These are phyloP conservation scores for Sinopyrophorus schimmeli DNA, from an alignment of 2,888 invertebrate genomes.

Conservation along the genomic window DNA sequence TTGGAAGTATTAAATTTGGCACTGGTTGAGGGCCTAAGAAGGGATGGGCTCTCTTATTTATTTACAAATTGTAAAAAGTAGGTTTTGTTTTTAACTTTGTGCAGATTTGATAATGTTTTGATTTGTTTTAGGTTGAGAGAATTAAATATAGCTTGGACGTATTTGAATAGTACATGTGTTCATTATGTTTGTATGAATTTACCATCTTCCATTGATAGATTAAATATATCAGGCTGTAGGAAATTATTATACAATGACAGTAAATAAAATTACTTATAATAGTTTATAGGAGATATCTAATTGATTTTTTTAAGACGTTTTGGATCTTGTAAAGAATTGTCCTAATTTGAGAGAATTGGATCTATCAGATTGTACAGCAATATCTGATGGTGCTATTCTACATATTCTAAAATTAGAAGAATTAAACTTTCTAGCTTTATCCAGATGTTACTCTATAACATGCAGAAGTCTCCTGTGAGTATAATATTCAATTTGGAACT, in stretches of 20 bases:
- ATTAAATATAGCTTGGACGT: slow-evolving; percentile 84
- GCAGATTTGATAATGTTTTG: slow-evolving; percentile 4
- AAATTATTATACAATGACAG: slow-evolving; percentile 74
- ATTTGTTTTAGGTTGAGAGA: slow-evolving; percentile 65
- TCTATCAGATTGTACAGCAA: slow-evolving; percentile 80
- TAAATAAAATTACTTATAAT: slow-evolving; percentile 57
- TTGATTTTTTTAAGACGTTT: slow-evolving; percentile 64
- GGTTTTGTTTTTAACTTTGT: slow-evolving; percentile 36
- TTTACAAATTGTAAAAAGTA: slow-evolving; percentile 64
- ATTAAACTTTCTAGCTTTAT: slow-evolving; percentile 76
- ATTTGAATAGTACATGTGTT: slow-evolving; percentile 64
- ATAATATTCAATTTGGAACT: slow-evolving; percentile 2
- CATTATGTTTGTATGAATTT: slow-evolving; percentile 63
- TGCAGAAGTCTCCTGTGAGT: slow-evolving; percentile 72
- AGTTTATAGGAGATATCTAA: neutral
- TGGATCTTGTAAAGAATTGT: slow-evolving; percentile 66
- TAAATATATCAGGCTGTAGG: slow-evolving; percentile 84
- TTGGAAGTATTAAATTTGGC: slow-evolving; percentile 83
- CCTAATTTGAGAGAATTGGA: slow-evolving; percentile 80
- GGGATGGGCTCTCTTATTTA: slow-evolving; percentile 65
- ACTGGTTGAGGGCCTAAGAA: slow-evolving; percentile 75
- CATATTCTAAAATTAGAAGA: slow-evolving; percentile 62
- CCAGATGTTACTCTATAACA: slow-evolving; percentile 80
- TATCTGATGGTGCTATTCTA: slow-evolving; percentile 66
- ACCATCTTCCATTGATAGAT: slow-evolving; percentile 67